Evolutionary conservation across 2,888 invertebrate species (phyloP), one percentile per base, ranked within the genome.

Genomic region (Nomada ruficornis): DNA sequence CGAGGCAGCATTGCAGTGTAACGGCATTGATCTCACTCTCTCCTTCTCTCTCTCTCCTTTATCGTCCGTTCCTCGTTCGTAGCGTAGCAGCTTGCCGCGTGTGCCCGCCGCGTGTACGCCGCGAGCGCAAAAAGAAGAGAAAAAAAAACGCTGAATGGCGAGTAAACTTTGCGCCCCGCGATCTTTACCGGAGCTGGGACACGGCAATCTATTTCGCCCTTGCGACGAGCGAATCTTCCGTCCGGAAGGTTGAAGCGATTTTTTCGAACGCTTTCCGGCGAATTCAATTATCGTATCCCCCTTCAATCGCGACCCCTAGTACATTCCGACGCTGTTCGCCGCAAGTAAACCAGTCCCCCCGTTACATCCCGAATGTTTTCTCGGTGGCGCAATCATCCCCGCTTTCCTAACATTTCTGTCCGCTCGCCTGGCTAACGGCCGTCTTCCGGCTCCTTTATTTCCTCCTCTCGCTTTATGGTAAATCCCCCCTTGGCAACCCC

Each of bases 21-120:
- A 88, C 89, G 87, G 83, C 90, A 90, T 90, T 88, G 88, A 90
- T 90, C 87, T 84, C 83, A 59, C 70, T 71, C 64, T 75, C 72
- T 84, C 75, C 74, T 71, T 59, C 67, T 77, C 62, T 59, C 57
- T 65, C 63, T 72, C 57, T 57, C 65, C 54, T 47, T 47, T 23
- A 15, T 50, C 26, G 18, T 50, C 23, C 26, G 11, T 4, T 55
- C 62, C 18, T 26, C 65, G 13, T 57, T 11, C 2, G 11, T 1
- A 2, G 3, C n/a, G 36, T 36, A 5, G 36, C 11, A 15, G n/a
- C 47, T 23, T 44, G 44, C 26, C 44, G 76, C 47, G 67, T 29
- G 67, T 29, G 54, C 50, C 4, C 20, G 29, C 23, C 26, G 29
- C 59, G 20, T 52, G 52, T 23, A 18, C 5, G 36, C 36, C 36